These are phyloP conservation scores for Nebria salina DNA, from an alignment of 2,888 invertebrate species.

Conservation along the genomic window DNA sequence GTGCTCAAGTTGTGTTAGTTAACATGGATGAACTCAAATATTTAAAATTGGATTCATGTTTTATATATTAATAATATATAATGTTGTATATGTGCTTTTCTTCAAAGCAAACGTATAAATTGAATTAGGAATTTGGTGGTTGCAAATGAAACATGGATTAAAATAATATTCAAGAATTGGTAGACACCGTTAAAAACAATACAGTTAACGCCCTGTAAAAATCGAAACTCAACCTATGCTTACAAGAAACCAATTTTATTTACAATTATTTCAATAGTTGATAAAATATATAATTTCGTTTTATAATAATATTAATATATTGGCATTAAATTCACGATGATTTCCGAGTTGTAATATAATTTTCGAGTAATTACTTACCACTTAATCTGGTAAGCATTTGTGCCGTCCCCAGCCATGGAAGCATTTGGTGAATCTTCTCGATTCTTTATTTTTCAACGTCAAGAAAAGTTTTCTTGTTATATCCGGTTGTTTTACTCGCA, in stretches of 20 bases:
- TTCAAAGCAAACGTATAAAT: too few relatives aligned
- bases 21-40: too few relatives aligned
- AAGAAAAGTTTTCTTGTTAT: constrained; percentile 90
- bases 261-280: background rate
- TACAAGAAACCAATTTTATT: background rate
- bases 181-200: background rate
- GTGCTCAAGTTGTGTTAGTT: too few relatives aligned
- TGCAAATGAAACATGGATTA: background rate
- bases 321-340: constrained; percentile 1
- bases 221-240: background rate
- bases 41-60: too few relatives aligned
- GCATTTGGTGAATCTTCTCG: constrained; percentile 93
- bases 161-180: background rate
- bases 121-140: too few relatives aligned
- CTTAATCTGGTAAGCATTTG: constrained; percentile 81
- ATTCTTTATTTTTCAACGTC: constrained; percentile 96
- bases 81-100: too few relatives aligned
- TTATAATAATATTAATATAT: background rate
- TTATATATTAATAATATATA: too few relatives aligned
- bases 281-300: background rate
- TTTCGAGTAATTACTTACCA: background rate
- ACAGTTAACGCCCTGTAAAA: background rate
- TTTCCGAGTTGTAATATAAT: background rate
- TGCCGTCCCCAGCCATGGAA: constrained; percentile 98
- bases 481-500: constrained; percentile 94